phyloP scores from a whole-genome alignment of 2,888 invertebrate genomes.

The Spialia ferax region DNA sequence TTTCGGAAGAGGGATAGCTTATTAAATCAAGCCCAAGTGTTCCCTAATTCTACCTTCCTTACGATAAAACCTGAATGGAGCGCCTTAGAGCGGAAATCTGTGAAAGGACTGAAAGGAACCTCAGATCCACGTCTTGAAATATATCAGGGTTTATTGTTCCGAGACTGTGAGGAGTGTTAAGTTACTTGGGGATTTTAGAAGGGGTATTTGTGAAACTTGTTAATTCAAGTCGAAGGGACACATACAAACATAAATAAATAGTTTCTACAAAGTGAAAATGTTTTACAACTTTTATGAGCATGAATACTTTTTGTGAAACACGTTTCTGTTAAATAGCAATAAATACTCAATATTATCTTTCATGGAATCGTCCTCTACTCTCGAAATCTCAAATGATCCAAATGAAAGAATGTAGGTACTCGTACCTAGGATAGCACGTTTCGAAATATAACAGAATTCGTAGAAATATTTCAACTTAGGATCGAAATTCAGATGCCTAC shows the following conservation, averaged over 20 bases:
- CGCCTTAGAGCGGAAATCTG: conserved; percentile 24
- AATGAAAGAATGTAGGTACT: no score
- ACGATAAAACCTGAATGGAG: conserved; percentile 38
- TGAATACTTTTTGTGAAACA: no score
- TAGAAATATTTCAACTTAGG: not conserved
- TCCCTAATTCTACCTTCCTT: conserved; percentile 24
- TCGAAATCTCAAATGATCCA: no score
- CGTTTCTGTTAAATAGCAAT: no score
- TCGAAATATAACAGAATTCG: no score
- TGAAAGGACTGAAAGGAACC: conserved; percentile 32
- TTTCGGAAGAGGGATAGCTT: conserved; percentile 35
- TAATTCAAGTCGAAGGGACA: not conserved
- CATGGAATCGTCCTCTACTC: no score
- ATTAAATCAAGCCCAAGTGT: conserved; percentile 39
- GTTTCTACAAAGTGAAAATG: no score
- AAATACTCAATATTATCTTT: no score
- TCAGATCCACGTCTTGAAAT: conserved; percentile 23
- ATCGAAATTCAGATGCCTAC: not conserved
- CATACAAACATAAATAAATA: not conserved
- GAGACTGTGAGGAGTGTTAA: not conserved
- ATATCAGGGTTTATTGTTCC: conserved; percentile 6
- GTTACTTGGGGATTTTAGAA: not conserved
- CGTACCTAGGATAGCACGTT: no score
- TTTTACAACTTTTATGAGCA: no score
- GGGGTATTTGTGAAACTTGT: not conserved